phyloP scores from a whole-genome alignment of 2,888 invertebrate genomes.

The Mactromeris polynyma region DNA sequence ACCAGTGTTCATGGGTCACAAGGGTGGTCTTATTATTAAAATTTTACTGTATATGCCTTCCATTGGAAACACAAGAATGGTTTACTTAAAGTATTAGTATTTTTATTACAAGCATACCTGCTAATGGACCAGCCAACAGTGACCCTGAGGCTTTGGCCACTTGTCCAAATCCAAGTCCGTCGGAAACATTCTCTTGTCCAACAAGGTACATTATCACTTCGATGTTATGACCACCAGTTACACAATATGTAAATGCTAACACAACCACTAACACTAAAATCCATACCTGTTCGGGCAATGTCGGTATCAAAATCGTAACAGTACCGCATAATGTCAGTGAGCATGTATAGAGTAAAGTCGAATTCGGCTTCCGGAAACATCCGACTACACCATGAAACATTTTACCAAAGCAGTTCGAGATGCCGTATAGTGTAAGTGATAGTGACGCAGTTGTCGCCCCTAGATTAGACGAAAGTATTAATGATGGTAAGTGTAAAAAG shows the following conservation, averaged over 20 bases:
- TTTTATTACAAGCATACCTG: slow-evolving; percentile 50
- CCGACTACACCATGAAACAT: slow-evolving; percentile 50
- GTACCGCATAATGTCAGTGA: slow-evolving; percentile 47
- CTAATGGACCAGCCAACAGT: slow-evolving; percentile 54
- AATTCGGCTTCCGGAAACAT: slow-evolving; percentile 42
- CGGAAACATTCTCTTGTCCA: slow-evolving; percentile 54
- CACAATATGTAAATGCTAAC: slow-evolving; percentile 55
- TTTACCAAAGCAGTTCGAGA: slow-evolving; percentile 54
- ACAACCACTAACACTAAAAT: slow-evolving; percentile 29
- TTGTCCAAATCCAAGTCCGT: slow-evolving; percentile 55
- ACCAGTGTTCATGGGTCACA: too few relatives aligned
- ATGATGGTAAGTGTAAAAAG: slow-evolving; percentile 56
- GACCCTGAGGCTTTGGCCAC: slow-evolving; percentile 52
- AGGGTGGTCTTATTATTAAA: too few relatives aligned
- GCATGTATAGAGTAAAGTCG: slow-evolving; percentile 38
- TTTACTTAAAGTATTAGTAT: too few relatives aligned
- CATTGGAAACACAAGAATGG: too few relatives aligned
- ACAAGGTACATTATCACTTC: slow-evolving; percentile 51
- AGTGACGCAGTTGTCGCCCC: slow-evolving; percentile 28
- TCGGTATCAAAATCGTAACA: slow-evolving; percentile 44
- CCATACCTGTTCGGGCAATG: slow-evolving; percentile 38
- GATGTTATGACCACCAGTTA: slow-evolving; percentile 55
- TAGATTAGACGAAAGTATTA: slow-evolving; percentile 44
- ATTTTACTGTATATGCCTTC: too few relatives aligned
- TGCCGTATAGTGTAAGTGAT: slow-evolving; percentile 51